Evolutionary conservation across 1,140 invertebrate genomes (phyloP), one percentile per base, ranked within the genome.

Genomic region (Drosophila cardini): DNA sequence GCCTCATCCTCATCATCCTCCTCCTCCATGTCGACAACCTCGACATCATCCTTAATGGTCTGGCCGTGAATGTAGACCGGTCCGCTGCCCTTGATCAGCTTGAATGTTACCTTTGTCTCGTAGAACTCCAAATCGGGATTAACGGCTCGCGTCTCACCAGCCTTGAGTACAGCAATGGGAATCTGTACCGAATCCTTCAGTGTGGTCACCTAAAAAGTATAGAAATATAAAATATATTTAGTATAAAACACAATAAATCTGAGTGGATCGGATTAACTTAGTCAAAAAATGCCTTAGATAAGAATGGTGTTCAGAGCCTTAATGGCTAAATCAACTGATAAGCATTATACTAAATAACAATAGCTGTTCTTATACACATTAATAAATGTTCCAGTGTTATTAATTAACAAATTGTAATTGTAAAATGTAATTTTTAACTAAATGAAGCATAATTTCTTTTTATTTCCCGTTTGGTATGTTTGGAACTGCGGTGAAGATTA

Each of bases 11-110:
- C 95, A 79, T 96, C 96, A 13, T 96, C 96, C 45, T 96, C 95
- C 80, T 96, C 96, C 70, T 96, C 95, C 93, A 96, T 95, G 72
- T 96, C 95, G 62, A 96, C 95, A 92, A 96, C 95, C 86, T 95
- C 94, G 26, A 90, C 90, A 48, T 91, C 89, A 73, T 96, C 95
- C 83, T 96, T 94, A 63, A 96, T 94, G 93, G 97, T 96, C 84
- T 97, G 96, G 18, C 96, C 96, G 81, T 96, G 95, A 90, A 97
- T 94, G 80, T 97, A 96, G 60, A 97, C 95, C 6, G 96, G 96
- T 16, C 96, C 96, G 62, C 93, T 93, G 32, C 94, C 94, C 93
- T 94, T 91, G 60, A 96, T 94, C 60, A 97, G 94, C 75, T 95
- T 96, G 91, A 97, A 96, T 45, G 95, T 96, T 43, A 97, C 96